A percentile compares a stretch with the other conserved stretches of the same genome.
phyloP scores from a whole-genome alignment of 2,113 vertebrate species.

The Clupea harengus region DNA sequence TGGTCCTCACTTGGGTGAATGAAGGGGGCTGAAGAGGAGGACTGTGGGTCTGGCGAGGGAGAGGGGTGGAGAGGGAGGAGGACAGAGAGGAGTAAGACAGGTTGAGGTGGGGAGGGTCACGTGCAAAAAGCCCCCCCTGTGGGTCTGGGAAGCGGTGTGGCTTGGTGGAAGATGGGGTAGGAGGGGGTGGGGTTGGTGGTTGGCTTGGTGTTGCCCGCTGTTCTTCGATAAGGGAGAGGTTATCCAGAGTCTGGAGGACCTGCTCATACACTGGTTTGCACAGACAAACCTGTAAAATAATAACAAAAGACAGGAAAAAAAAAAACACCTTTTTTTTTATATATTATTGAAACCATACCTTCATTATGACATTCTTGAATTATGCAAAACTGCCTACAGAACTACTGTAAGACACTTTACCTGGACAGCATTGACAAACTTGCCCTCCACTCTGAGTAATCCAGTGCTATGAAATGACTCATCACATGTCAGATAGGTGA shows the following conservation, averaged over 20 bases:
- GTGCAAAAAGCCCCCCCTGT: constrained; percentile 80
- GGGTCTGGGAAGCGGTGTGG: constrained; percentile 74
- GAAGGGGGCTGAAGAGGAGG: constrained; percentile 52
- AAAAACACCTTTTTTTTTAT: background rate
- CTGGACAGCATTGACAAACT: constrained; percentile 91
- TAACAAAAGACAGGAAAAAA: constrained; percentile 20
- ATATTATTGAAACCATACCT: background rate
- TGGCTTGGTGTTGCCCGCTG: constrained; percentile 61
- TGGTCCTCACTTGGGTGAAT: constrained; percentile 90
- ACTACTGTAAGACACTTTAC: constrained; percentile 60
- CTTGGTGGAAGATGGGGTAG: constrained; percentile 76
- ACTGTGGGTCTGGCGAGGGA: constrained; percentile 60
- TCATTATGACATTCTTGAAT: too few species aligned
- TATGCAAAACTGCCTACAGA: background rate
- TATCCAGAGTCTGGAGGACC: constrained; percentile 93
- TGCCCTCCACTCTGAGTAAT: constrained; percentile 87
- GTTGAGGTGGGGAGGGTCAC: constrained; percentile 74
- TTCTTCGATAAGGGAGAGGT: constrained; percentile 87
- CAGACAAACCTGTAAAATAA: constrained; percentile 82
- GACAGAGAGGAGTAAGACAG: constrained; percentile 67
- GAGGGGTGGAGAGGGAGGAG: constrained; percentile 59
- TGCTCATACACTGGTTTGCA: constrained; percentile 96
- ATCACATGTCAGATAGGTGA: constrained; percentile 72
- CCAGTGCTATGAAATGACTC: constrained; percentile 77
- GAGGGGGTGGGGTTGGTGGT: constrained; percentile 70